Base-by-base conservation (phyloP, 2,113 vertebrate genomes). In the Thamnaconus septentrionalis region DNA sequence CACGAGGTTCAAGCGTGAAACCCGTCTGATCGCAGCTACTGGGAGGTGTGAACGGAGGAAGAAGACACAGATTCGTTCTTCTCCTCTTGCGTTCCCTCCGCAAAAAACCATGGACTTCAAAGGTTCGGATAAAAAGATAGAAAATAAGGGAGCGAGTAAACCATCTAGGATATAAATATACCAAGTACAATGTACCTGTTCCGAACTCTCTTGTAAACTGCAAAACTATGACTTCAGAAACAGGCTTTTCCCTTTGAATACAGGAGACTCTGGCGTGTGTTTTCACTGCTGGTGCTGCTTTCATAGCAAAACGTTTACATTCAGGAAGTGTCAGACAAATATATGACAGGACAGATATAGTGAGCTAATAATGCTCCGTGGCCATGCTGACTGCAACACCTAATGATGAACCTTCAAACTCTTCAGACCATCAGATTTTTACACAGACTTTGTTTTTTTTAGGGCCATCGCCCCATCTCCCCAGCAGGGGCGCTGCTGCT, bases 121-220 rank as follows among this genome's bases (percentile, higher is more conserved):
- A 44, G 69, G 71, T 73, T 51, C 49, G 11, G 66, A 63, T 59
- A 56, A 72, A 57, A 52, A 54, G 57, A 53, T 55, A 59, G n/a
- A 18, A 8, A 76, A 48, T 49, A 69, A 43, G 6, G 53, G 41
- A 69, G 65, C 31, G 18, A 62, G 51, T 61, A 59, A 55, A 82
- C 66, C 39, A 54, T 46, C 43, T 62, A 44, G 46, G 65, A 59
- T 71, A 76, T 71, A 79, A 44, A 80, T 78, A 78, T 59, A 66
- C 58, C 47, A 18, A 54, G 60, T 66, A 73, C 70, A 51, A 61
- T 73, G 69, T 76, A 79, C 69, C 63, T 45, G 39, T 68, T 62
- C 53, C 57, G n/a, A 61, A 31, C 42, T 8, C 18, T 46, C 44
- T 31, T 31, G 18, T 31, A 31, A 31, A 31, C 18, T 31, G 18